Conservation (phyloP, 1,140 invertebrate genomes). For the Cardiocondyla obscurior region DNA sequence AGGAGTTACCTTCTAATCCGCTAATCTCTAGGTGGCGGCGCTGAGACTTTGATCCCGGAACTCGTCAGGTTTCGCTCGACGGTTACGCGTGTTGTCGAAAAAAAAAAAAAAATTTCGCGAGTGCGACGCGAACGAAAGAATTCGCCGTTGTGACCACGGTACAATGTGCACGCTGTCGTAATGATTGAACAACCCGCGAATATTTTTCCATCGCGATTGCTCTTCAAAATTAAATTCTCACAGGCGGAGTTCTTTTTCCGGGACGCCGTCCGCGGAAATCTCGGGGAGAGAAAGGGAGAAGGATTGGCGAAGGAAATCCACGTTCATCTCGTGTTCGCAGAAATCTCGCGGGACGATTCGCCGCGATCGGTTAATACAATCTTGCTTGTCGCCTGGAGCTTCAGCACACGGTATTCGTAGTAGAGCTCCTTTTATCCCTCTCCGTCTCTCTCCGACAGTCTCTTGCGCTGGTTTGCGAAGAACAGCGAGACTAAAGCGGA, state of each 20-base stretch:
- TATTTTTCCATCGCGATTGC: not conserved
- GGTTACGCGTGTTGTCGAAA: not conserved
- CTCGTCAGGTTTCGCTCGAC: not conserved
- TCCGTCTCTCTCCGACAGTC: not conserved
- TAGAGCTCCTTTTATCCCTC: conserved; percentile 33
- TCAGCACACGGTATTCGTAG: conserved; percentile 25
- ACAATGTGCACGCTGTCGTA: not conserved
- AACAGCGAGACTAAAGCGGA: conserved; percentile 24
- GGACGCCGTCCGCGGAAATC: conserved; percentile 21
- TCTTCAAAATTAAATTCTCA: conserved; percentile 25
- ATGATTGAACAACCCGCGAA: not conserved
- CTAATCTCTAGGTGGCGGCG: not conserved
- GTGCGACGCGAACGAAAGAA: no score
- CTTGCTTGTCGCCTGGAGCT: conserved; percentile 60
- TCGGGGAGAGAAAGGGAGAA: no score
- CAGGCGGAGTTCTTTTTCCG: conserved; percentile 15
- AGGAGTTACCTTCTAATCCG: not conserved
- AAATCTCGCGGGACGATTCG: conserved; percentile 54
- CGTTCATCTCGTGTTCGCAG: conserved; percentile 37
- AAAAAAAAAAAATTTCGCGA: not conserved
- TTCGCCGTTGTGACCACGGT: no score
- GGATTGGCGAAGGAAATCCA: conserved; percentile 9
- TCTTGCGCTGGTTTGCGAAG: conserved; percentile 9
- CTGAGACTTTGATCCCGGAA: not conserved
- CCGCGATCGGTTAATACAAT: conserved; percentile 64